Evolutionary conservation across 2,888 invertebrate species (phyloP), one percentile per base, ranked within the genome.

Genomic region (Sinelater perroti): DNA sequence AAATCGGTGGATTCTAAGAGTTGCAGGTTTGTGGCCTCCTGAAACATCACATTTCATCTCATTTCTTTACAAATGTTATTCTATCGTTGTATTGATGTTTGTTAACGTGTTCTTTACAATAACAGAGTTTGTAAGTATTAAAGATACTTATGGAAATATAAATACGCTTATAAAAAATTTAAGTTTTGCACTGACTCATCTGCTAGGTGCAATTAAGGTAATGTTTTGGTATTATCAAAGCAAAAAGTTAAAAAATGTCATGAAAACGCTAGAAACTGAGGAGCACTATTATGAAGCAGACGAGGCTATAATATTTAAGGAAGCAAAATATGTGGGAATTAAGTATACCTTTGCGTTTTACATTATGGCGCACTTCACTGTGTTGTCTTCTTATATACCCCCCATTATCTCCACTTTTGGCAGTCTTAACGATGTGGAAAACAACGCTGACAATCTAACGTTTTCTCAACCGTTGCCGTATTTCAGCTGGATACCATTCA

Each of bases 401-500:
- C 67, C 72, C 1, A 50, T 68, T 0, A 38, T 72, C 7, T 64
- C 68, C 6, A 65, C 69, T 2, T 16, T 56, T 6, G 53, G 35
- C n/a, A 35, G 18, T n/a, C 35, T 18, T n/a, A 35, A 35, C 18
- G 60, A 63, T 17, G 49, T 56, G 7, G 55, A 55, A 31, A 33
- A 45, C 18, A 62, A 57, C 3, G 14, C 16, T n/a, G 35, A 18
- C 8, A 64, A 36, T 10, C n/a, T 42, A 13, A 45, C 47, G 2
- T 62, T 70, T 31, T 62, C 63, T 2, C 60, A 65, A 16, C 62
- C 51, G 31, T 56, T 75, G 24, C 74, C 75, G 0, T 74, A 72
- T 57, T 72, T 69, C 35, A 70, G 71, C 55, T 74, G 74, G 75
- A 75, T 75, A 64, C 77, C 77, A 0, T 76, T 75, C 59, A 42